Evolutionary conservation across 2,797 vertebrate species (phyloP), one percentile per base, ranked within the genome.

Genomic region (Cirrhinus molitorella): DNA sequence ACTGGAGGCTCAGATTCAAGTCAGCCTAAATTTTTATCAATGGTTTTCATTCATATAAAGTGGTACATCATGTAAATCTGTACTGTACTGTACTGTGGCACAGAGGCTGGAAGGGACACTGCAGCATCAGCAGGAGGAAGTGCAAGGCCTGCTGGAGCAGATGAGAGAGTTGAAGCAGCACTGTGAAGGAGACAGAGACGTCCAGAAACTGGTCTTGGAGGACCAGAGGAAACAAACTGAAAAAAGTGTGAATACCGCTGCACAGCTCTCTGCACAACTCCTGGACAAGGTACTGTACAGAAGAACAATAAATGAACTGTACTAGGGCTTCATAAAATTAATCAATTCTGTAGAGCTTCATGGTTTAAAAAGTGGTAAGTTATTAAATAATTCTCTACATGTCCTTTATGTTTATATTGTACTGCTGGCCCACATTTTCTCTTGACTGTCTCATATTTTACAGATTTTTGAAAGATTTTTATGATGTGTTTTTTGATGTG

Each of bases 1-100:
- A 0, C 90, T 97, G 71, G 81, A 87, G 0, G 68, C 92, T 53
- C 96, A 96, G 90, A 92, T 97, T 49, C 92, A 95, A 95, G 97
- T 97, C 70, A 76, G 78, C 7, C 40, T 28, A 6, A 6, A 19
- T 6, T 16, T 55, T 47, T 57, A 25, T 45, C 61, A 14, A 8
- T 14, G 16, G 45, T 43, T 65, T 25, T 72, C 0, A 65, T 16
- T 65, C 21, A 19, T 5, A 25, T 17, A 9, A 34, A 34, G 17
- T 17, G 19, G 53, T 5, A 66, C 31, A 49, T 23, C 43, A 4
- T 6, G 25, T 28, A 5, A 13, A 19, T 49, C 9, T 47, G 17
- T 34, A n/a, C 10, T 49, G 17, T 34, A n/a, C 37, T 73, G 21
- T 43, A 5, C 16, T 76, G 28, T 49, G 19, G 19, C 63, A 55